Conservation (phyloP, 2,888 invertebrate species). For the Drosophila tripunctata region DNA sequence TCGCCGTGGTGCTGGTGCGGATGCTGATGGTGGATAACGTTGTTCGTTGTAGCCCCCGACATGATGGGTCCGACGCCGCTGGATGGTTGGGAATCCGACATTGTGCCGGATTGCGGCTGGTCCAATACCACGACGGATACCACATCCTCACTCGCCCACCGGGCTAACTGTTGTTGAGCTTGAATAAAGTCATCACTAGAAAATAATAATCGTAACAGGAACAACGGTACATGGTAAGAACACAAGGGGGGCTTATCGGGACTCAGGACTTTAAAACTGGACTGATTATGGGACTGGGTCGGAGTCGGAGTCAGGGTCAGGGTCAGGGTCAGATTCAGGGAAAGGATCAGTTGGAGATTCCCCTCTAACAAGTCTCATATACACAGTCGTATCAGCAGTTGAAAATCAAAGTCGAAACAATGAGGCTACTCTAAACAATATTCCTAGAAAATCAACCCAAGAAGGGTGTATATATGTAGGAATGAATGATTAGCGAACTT, state of each 20-base stretch:
- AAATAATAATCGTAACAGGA: slow-evolving; percentile 92
- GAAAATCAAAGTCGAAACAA: no score
- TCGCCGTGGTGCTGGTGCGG: slow-evolving; percentile 84
- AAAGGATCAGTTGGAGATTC: no score
- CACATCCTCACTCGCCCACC: slow-evolving; percentile 96
- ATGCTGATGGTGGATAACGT: slow-evolving; percentile 85
- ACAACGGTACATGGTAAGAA: slow-evolving; percentile 86
- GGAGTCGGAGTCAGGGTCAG: no score
- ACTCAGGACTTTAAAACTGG: slow-evolving; percentile 40
- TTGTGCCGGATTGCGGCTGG: slow-evolving; percentile 83
- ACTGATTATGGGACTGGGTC: no score
- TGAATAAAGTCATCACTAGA: slow-evolving; percentile 98
- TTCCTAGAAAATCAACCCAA: no score
- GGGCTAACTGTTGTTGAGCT: slow-evolving; percentile 98
- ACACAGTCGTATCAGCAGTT: no score
- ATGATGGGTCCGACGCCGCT: slow-evolving; percentile 86
- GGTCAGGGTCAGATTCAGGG: no score
- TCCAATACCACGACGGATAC: slow-evolving; percentile 86
- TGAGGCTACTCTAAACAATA: no score
- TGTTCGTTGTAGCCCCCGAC: slow-evolving; percentile 86
- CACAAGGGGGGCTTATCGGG: slow-evolving; percentile 67
- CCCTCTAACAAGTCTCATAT: no score
- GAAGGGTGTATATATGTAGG: no score
- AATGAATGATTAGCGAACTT: no score
- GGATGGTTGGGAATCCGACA: slow-evolving; percentile 85